Percentiles rank a stretch among this genome's conserved stretches.
Conservation (phyloP, 53 echinoderm and acorn worm genomes). For the Echinarachnius parma region DNA sequence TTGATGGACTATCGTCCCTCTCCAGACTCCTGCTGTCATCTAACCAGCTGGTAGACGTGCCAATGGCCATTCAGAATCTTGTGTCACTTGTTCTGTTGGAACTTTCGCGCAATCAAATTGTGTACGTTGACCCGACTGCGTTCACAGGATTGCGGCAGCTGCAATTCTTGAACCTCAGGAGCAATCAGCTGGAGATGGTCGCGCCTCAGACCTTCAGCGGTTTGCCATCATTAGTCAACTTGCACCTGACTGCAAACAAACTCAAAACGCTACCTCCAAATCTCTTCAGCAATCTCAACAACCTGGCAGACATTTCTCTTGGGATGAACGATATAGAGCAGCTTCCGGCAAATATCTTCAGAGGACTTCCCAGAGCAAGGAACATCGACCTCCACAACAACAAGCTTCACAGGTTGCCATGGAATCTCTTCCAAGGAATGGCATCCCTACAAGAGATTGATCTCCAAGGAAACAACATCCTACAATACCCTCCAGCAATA, state of each 20-base stretch:
- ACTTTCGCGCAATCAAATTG: slow-evolving; percentile 69
- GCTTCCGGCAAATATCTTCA: slow-evolving; percentile 58
- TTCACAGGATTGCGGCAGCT: slow-evolving; percentile 57
- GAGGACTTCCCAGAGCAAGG: slow-evolving; percentile 29
- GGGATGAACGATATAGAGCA: slow-evolving; percentile 66
- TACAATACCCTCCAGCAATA: slow-evolving; percentile 41
- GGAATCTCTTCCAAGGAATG: slow-evolving; percentile 52
- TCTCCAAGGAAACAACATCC: slow-evolving; percentile 69
- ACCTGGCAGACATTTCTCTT: slow-evolving; percentile 73
- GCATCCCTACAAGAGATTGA: slow-evolving; percentile 59
- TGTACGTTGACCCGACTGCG: slow-evolving; percentile 43
- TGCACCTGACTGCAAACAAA: slow-evolving; percentile 73
- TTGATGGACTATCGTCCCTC: slow-evolving; percentile 38
- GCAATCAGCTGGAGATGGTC: slow-evolving; percentile 58
- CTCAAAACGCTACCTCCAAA: slow-evolving; percentile 54
- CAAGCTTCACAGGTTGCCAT: slow-evolving; percentile 35
- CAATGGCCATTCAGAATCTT: slow-evolving; percentile 61
- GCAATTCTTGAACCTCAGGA: slow-evolving; percentile 81
- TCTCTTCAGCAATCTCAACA: slow-evolving; percentile 57
- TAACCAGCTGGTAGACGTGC: slow-evolving; percentile 62
- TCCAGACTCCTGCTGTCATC: slow-evolving; percentile 69
- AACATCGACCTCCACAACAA: slow-evolving; percentile 71
- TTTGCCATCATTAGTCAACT: slow-evolving; percentile 62
- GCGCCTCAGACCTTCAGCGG: slow-evolving; percentile 49
- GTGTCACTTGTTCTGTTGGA: slow-evolving; percentile 59